Percentiles rank a stretch among this genome's conserved stretches.
Evolutionary conservation across 2,888 invertebrate genomes (phyloP).

Genomic region (Tubulanus polymorphus): DNA sequence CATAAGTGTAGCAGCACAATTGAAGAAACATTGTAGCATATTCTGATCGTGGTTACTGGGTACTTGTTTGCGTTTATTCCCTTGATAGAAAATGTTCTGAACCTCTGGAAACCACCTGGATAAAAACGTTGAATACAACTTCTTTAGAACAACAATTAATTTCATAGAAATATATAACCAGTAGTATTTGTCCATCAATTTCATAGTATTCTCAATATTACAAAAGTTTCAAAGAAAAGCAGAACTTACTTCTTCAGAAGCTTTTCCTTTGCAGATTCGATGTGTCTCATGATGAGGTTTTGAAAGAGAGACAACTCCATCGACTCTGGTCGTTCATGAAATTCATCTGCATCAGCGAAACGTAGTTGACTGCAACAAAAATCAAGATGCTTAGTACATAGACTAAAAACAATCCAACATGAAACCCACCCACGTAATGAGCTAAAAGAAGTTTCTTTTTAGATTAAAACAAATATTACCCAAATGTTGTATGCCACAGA

Average conservation of each 20-base stretch:
- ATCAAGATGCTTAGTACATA: too few relatives aligned
- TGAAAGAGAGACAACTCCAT: conserved; percentile 67
- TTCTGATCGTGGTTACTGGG: conserved; percentile 58
- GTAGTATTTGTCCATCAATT: too few relatives aligned
- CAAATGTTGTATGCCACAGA: conserved; percentile 76
- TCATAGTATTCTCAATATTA: too few relatives aligned
- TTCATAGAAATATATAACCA: too few relatives aligned
- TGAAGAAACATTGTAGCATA: conserved; percentile 73
- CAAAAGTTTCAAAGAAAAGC: too few relatives aligned
- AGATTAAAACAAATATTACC: conserved; percentile 54
- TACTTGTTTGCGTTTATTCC: conserved; percentile 52
- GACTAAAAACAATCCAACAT: too few relatives aligned
- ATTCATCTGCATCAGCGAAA: conserved; percentile 51
- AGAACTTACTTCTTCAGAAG: conserved; percentile 63
- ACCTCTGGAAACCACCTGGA: conserved; percentile 52
- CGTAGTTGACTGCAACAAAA: conserved; percentile 39
- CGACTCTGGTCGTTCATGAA: conserved; percentile 57
- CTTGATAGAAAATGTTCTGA: conserved; percentile 53
- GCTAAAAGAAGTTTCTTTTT: background rate
- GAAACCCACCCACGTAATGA: too few relatives aligned
- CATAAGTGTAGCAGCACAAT: conserved; percentile 82
- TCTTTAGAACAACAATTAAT: background rate
- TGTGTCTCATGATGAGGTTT: conserved; percentile 58
- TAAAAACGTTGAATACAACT: conserved; percentile 3
- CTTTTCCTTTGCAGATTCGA: conserved; percentile 66